Percentiles rank a stretch among this genome's conserved stretches.
Evolutionary conservation across 2,113 vertebrate genomes (phyloP).

Genomic region (Corapipo altera): DNA sequence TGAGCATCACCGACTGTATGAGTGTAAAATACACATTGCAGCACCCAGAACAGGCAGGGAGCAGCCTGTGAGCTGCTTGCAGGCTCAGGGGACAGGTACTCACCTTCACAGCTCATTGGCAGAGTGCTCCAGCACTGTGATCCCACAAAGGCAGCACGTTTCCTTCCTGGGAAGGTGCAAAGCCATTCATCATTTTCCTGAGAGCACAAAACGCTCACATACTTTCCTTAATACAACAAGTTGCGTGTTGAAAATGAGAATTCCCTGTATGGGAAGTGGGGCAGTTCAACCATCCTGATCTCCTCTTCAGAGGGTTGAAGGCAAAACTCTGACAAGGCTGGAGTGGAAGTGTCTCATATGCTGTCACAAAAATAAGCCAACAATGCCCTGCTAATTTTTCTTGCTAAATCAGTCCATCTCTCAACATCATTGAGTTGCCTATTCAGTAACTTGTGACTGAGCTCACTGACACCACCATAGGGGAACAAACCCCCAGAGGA

Average conservation of each 20-base stretch:
- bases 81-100: background rate
- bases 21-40: background rate
- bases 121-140: background rate
- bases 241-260: background rate
- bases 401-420: background rate
- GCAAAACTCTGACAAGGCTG: background rate
- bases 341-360: background rate
- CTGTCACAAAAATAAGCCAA: background rate
- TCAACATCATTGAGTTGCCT: background rate
- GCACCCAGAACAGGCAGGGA: background rate
- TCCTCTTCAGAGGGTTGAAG: background rate
- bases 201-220: background rate
- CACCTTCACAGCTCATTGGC: conserved; percentile 16
- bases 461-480: background rate
- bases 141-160: background rate
- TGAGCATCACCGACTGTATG: background rate
- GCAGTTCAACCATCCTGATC: background rate
- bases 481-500: background rate
- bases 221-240: background rate
- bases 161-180: conserved; percentile 22
- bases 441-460: background rate
- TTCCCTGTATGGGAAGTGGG: background rate
- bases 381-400: background rate
- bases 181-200: background rate
- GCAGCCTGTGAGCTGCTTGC: background rate